phyloP scores from a whole-genome alignment of 1,140 invertebrate genomes.

The Sitobion miscanthi region DNA sequence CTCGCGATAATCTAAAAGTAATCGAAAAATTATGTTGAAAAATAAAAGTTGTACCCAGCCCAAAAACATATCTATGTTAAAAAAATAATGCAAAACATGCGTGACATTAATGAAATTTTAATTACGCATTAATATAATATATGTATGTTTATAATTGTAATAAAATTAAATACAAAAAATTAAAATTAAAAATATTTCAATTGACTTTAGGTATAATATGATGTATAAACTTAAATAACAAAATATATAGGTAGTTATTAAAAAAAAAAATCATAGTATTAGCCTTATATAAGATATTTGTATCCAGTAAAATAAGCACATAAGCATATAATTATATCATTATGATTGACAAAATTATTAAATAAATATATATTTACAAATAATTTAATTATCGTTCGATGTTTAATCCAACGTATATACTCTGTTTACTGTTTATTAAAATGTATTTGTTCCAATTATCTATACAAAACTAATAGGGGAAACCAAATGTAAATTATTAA shows the following conservation, averaged over 20 bases:
- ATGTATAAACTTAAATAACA: background rate
- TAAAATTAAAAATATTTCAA: constrained; percentile 12
- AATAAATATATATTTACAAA: constrained; percentile 42
- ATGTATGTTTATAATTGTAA: background rate
- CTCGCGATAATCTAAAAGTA: too few relatives aligned
- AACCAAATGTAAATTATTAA: background rate
- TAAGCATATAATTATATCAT: constrained; percentile 3
- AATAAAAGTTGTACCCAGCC: too few relatives aligned
- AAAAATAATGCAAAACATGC: background rate
- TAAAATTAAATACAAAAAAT: constrained; percentile 9
- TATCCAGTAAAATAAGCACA: background rate
- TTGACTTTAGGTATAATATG: background rate
- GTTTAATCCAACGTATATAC: background rate
- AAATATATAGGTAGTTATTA: background rate
- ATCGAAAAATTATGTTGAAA: too few relatives aligned
- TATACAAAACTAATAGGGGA: background rate
- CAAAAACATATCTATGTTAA: too few relatives aligned
- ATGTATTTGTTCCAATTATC: background rate
- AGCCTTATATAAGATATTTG: background rate
- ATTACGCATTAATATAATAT: background rate
- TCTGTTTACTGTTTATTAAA: background rate
- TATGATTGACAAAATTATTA: background rate
- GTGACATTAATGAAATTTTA: background rate
- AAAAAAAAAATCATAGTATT: background rate
- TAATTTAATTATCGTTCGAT: background rate